These are phyloP conservation scores for Neria commutata DNA, from an alignment of 2,888 invertebrate species.

Conservation along the genomic window DNA sequence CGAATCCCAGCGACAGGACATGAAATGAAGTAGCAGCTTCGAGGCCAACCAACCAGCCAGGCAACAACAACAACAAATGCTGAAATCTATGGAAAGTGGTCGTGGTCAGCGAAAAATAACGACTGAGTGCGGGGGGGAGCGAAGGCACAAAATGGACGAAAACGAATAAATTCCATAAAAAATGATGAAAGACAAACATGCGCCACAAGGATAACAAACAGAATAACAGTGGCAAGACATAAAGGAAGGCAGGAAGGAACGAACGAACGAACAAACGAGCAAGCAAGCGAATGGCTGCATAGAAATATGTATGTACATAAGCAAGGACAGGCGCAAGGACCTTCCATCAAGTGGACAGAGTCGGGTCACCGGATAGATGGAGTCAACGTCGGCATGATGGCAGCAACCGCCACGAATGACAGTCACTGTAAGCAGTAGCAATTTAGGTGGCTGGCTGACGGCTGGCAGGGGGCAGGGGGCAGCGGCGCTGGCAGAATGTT, in stretches of 20 bases:
- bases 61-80: conserved; percentile 28
- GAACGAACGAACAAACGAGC: background rate
- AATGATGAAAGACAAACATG: conserved; percentile 57
- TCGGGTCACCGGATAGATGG: background rate
- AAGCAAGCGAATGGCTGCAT: background rate
- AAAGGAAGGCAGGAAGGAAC: conserved; percentile 7
- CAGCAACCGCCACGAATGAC: background rate
- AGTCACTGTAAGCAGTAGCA: too few species aligned
- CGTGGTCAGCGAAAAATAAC: conserved; percentile 49
- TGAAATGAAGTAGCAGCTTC: background rate
- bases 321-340: too few species aligned
- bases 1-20: background rate
- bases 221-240: too few species aligned
- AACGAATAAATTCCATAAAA: conserved; percentile 42
- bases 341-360: conserved; percentile 15
- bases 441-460: too few species aligned
- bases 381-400: too few species aligned
- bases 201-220: conserved; percentile 45
- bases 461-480: background rate
- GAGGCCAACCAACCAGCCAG: background rate
- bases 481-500: background rate
- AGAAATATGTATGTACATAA: too few species aligned
- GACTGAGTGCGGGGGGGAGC: too few species aligned
- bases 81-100: conserved; percentile 16
- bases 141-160: conserved; percentile 31